phyloP scores from a whole-genome alignment of 1,140 invertebrate genomes.

The Prorops nasuta region DNA sequence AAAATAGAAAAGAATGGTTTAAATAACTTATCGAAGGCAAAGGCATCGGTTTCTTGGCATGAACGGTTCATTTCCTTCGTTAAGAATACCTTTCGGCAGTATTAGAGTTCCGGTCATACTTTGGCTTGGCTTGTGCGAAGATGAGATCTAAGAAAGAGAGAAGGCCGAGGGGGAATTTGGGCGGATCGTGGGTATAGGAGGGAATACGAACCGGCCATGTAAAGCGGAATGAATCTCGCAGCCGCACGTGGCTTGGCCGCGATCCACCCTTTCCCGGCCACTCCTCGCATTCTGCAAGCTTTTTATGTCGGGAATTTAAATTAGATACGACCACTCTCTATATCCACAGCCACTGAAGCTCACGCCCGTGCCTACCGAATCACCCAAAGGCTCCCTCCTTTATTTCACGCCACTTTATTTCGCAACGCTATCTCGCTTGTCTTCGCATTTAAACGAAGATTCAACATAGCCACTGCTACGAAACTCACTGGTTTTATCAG shows the following conservation, averaged over 20 bases:
- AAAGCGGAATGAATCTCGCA: slow-evolving; percentile 47
- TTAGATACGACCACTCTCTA: slow-evolving; percentile 44
- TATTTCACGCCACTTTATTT: slow-evolving; percentile 38
- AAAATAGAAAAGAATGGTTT: no score
- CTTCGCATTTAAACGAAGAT: slow-evolving; percentile 27
- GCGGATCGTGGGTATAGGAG: slow-evolving; percentile 21
- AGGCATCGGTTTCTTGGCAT: no score
- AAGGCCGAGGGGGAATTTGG: slow-evolving; percentile 23
- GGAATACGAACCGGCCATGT: slow-evolving; percentile 36
- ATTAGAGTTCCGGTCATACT: slow-evolving; percentile 26
- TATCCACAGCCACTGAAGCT: slow-evolving; percentile 34
- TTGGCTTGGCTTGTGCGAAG: slow-evolving; percentile 26
- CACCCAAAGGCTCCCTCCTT: slow-evolving; percentile 30
- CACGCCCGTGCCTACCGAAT: slow-evolving; percentile 39
- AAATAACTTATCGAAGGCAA: no score
- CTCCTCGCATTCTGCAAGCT: slow-evolving; percentile 40
- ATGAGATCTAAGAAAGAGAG: slow-evolving; percentile 18
- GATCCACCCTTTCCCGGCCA: slow-evolving; percentile 41
- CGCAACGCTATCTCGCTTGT: slow-evolving; percentile 15
- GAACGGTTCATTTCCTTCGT: no score
- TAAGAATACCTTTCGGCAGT: no score
- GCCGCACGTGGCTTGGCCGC: slow-evolving; percentile 48
- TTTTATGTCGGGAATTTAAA: slow-evolving; percentile 49
- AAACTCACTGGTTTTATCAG: neutral
- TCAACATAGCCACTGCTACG: neutral